Percentiles rank a stretch among this genome's conserved stretches.
Conservation (phyloP, 2,888 invertebrate genomes). For the Drosophila basisetae region DNA sequence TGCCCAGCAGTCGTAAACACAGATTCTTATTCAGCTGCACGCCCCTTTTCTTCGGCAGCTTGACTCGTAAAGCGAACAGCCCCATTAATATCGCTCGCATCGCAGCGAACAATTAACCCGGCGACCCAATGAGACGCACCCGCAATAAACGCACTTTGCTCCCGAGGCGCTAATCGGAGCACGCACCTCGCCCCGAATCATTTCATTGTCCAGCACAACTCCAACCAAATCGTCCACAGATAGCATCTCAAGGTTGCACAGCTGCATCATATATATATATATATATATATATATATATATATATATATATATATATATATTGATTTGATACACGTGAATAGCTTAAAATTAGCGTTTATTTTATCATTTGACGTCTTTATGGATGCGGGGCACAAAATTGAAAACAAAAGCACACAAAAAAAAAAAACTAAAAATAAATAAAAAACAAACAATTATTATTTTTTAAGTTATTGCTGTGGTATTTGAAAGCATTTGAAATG, state of each 20-base stretch:
- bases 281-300: too few species aligned
- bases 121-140: slow-evolving; percentile 51
- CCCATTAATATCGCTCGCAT: slow-evolving; percentile 21
- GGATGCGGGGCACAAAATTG: slow-evolving; percentile 20
- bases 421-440: not conserved
- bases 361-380: slow-evolving; percentile 13
- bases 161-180: not conserved
- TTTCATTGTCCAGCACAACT: not conserved
- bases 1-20: slow-evolving; percentile 37
- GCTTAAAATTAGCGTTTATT: not conserved
- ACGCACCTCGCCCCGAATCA: slow-evolving; percentile 37
- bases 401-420: slow-evolving; percentile 21
- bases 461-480: slow-evolving; percentile 22
- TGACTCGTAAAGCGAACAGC: slow-evolving; percentile 41
- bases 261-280: not conserved
- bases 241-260: slow-evolving; percentile 15
- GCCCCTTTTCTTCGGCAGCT: slow-evolving; percentile 16
- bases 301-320: too few species aligned
- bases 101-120: slow-evolving; percentile 14
- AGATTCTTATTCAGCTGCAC: slow-evolving; percentile 31
- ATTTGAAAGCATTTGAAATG: slow-evolving; percentile 13
- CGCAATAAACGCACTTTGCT: not conserved
- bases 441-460: slow-evolving; percentile 21
- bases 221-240: slow-evolving; percentile 39
- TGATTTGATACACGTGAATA: not conserved